phyloP scores from a whole-genome alignment of 2,797 vertebrate species.

The Peromyscus eremicus region DNA sequence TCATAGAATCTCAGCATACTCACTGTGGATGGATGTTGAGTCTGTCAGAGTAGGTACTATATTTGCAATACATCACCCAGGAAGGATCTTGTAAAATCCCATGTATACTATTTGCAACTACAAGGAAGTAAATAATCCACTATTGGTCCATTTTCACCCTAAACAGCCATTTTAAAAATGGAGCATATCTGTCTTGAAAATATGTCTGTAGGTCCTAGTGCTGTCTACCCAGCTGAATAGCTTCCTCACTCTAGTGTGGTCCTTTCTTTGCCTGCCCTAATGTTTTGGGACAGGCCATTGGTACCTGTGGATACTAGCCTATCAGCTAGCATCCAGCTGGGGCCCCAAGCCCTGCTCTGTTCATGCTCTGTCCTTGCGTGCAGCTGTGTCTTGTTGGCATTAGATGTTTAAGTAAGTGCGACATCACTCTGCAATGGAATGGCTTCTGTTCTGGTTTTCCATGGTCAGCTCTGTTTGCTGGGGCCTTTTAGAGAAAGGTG shows the following conservation, averaged over 20 bases:
- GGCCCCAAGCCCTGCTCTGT: not conserved
- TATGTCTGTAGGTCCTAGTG: not conserved
- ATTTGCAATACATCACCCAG: not conserved
- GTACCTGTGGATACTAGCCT: not conserved
- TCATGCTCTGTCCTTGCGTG: too few relatives aligned
- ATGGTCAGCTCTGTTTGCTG: not conserved
- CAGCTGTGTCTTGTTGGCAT: not conserved
- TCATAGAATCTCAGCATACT: not conserved
- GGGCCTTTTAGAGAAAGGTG: not conserved
- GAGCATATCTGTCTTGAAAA: not conserved
- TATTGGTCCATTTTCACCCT: not conserved
- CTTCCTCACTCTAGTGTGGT: not conserved
- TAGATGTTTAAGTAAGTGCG: accelerated
- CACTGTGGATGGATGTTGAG: not conserved
- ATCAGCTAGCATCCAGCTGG: not conserved
- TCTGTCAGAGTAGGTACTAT: not conserved
- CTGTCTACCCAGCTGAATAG: too few relatives aligned
- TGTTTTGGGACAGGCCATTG: not conserved
- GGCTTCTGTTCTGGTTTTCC: not conserved
- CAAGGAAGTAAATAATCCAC: not conserved
- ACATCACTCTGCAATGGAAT: too few relatives aligned
- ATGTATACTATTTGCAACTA: not conserved
- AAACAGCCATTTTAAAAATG: slow-evolving; percentile 1
- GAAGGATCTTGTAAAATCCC: not conserved
- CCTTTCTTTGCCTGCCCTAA: not conserved